A percentile compares a stretch with the other conserved stretches of the same genome.
Conservation (phyloP, 2,888 invertebrate species). For the Melieria omissa region DNA sequence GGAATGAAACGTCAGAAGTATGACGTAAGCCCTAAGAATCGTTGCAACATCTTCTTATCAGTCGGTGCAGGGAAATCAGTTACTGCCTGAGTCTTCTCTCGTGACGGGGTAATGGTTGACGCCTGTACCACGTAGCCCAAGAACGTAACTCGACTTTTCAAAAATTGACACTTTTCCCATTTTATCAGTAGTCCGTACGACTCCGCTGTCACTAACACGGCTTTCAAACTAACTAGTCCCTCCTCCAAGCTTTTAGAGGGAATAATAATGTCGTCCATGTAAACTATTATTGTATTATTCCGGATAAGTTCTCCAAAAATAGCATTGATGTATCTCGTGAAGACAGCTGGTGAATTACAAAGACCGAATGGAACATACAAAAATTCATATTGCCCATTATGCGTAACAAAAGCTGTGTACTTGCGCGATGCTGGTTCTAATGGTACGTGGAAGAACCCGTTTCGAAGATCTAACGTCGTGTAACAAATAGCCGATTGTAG, state of each 20-base stretch:
- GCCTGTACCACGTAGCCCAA: slow-evolving; percentile 41
- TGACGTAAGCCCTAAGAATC: slow-evolving; percentile 6
- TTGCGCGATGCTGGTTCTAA: too few relatives aligned
- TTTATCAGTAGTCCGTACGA: too few relatives aligned
- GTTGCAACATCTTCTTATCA: slow-evolving; percentile 1
- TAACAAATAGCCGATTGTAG: too few relatives aligned
- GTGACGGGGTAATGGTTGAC: slow-evolving; percentile 32
- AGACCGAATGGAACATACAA: too few relatives aligned
- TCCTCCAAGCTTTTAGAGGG: slow-evolving; percentile 31
- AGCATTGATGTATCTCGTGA: too few relatives aligned
- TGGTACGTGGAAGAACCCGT: too few relatives aligned
- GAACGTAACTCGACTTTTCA: slow-evolving; percentile 33
- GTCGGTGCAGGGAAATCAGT: slow-evolving; percentile 13
- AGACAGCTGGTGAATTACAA: too few relatives aligned
- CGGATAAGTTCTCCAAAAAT: too few relatives aligned
- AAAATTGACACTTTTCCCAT: slow-evolving; percentile 30
- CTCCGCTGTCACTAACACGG: too few relatives aligned
- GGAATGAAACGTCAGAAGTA: slow-evolving; percentile 6
- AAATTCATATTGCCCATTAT: too few relatives aligned
- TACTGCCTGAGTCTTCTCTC: slow-evolving; percentile 32
- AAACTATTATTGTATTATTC: not conserved
- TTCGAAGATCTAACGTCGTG: too few relatives aligned
- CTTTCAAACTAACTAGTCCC: slow-evolving; percentile 12
- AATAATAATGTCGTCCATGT: slow-evolving; percentile 38
- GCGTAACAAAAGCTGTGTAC: too few relatives aligned